These are phyloP conservation scores for Lathamus discolor DNA, from an alignment of 2,113 vertebrate genomes.

Conservation along the genomic window DNA sequence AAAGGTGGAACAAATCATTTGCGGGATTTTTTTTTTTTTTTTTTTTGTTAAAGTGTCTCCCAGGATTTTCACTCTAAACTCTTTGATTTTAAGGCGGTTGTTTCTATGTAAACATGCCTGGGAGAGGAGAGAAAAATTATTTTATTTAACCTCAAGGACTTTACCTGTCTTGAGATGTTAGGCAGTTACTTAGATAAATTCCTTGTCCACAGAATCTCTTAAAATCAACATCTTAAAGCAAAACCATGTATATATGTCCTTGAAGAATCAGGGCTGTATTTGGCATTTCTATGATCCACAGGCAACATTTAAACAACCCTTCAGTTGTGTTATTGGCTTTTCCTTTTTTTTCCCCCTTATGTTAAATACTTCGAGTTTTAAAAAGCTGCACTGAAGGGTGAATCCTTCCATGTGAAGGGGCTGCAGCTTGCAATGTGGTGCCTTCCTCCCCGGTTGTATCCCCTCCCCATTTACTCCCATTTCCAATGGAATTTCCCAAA, in stretches of 20 bases:
- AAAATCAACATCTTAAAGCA: not conserved
- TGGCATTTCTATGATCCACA: rapidly evolving
- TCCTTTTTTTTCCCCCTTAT: not conserved
- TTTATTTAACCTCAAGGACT: not conserved
- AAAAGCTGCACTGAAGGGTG: not conserved
- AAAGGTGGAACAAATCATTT: not conserved
- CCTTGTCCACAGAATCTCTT: rapidly evolving
- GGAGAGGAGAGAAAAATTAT: not conserved
- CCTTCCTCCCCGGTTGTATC: rapidly evolving
- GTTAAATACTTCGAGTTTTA: not conserved
- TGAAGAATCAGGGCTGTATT: not conserved
- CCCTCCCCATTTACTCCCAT: not conserved
- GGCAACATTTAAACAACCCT: not conserved
- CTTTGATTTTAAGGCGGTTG: not conserved
- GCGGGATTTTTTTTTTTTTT: not conserved
- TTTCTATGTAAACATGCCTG: not conserved
- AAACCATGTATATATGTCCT: rapidly evolving
- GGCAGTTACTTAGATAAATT: not conserved
- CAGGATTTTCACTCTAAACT: not conserved
- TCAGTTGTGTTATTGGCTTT: rapidly evolving
- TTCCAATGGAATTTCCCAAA: not conserved
- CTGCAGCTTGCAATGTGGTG: not conserved
- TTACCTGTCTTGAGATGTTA: not conserved
- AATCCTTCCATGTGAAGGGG: not conserved
- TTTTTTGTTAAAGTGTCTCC: not conserved